phyloP scores from a whole-genome alignment of 2,888 invertebrate genomes.

The Nomada fucata region DNA sequence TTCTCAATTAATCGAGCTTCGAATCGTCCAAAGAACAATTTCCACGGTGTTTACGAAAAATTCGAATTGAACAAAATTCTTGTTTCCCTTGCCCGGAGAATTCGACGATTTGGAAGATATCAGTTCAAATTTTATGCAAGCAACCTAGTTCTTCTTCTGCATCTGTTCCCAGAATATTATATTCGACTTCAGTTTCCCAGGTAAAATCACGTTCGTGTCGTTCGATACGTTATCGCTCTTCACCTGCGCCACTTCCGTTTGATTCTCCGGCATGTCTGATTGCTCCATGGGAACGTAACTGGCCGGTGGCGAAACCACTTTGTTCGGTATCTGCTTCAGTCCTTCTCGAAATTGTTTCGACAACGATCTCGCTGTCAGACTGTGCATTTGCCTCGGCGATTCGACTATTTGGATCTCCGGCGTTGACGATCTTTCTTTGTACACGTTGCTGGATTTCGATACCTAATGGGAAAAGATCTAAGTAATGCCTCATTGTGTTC shows the following conservation, averaged over 20 bases:
- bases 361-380: conserved; percentile 92
- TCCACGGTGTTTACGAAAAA: background rate
- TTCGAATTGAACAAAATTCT: background rate
- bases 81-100: background rate
- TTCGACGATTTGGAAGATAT: background rate
- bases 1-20: background rate
- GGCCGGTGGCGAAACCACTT: conserved; percentile 70
- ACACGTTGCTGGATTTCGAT: conserved; percentile 33
- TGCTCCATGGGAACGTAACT: conserved; percentile 68
- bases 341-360: conserved; percentile 91
- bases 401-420: conserved; percentile 81
- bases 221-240: conserved; percentile 57
- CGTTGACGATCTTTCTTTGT: conserved; percentile 76
- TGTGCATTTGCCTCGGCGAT: conserved; percentile 86
- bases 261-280: conserved; percentile 60
- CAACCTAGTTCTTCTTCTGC: conserved; percentile 71
- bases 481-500: background rate
- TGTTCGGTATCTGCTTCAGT: conserved; percentile 83
- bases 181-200: conserved; percentile 80
- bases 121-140: background rate
- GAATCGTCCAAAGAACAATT: background rate
- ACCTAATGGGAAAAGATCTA: conserved; percentile 37
- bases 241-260: conserved; percentile 59
- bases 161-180: conserved; percentile 82
- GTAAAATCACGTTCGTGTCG: conserved; percentile 74